Evolutionary conservation across 1,140 invertebrate species (phyloP).

Genomic region (Apis dorsata): DNA sequence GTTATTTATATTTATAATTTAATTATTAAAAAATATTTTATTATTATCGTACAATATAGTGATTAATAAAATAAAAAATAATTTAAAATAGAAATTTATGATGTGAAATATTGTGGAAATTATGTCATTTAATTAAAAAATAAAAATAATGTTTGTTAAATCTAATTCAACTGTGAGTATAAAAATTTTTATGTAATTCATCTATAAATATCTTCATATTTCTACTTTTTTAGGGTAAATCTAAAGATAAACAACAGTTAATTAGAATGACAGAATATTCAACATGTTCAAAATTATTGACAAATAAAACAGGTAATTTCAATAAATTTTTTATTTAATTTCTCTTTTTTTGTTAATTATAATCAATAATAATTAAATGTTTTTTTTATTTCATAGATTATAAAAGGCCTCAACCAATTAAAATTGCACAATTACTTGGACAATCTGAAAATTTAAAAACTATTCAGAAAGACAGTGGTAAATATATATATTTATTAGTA

Average conservation of each 20-base stretch:
- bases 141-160: neutral
- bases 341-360: neutral
- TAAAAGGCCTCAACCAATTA: constrained; percentile 43
- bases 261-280: neutral
- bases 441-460: neutral
- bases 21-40: neutral
- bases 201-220: neutral
- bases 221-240: constrained; percentile 15
- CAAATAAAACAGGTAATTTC: constrained; percentile 11
- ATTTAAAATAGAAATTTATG: neutral
- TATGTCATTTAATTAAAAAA: neutral
- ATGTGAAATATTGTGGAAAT: neutral
- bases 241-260: neutral
- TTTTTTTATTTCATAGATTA: constrained; percentile 8
- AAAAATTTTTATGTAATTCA: neutral
- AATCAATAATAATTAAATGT: neutral
- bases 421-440: constrained; percentile 35
- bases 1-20: neutral
- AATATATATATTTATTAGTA: neutral
- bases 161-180: constrained; percentile 7
- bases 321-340: too few species aligned
- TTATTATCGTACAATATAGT: neutral
- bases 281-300: neutral
- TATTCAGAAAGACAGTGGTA: constrained; percentile 18
- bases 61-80: neutral